phyloP scores from a whole-genome alignment of 2,797 vertebrate genomes.

The Telmatherina bonti region DNA sequence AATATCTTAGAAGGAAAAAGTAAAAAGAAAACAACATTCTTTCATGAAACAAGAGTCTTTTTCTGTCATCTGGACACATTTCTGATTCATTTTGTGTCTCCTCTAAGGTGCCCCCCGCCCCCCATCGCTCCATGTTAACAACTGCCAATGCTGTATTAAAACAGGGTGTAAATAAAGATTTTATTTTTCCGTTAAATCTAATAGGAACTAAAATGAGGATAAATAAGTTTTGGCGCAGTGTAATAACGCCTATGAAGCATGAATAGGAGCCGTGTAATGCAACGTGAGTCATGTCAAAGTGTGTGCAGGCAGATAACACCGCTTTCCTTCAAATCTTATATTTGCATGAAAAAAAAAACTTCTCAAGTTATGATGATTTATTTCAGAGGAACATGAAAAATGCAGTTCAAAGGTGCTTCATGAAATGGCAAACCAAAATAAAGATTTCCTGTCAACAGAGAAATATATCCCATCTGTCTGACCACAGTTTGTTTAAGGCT shows the following conservation, averaged over 20 bases:
- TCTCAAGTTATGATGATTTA: constrained; percentile 42
- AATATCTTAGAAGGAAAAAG: neutral
- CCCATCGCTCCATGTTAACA: neutral
- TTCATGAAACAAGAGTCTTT: constrained; percentile 1
- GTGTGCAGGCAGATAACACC: neutral
- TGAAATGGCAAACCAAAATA: constrained; percentile 44
- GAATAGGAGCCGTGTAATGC: neutral
- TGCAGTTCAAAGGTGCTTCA: constrained; percentile 57
- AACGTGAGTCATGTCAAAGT: neutral
- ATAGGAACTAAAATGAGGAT: neutral
- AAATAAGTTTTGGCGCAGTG: neutral
- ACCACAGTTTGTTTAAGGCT: constrained; percentile 59
- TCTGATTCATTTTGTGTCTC: neutral
- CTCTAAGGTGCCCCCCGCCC: neutral
- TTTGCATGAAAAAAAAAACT: constrained; percentile 33
- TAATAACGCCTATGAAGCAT: neutral
- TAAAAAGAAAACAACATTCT: neutral
- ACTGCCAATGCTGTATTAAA: neutral
- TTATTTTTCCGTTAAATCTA: neutral
- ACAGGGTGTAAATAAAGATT: neutral
- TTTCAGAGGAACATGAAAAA: constrained; percentile 39
- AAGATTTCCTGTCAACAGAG: constrained; percentile 44
- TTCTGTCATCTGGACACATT: neutral
- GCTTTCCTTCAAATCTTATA: neutral
- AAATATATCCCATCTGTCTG: constrained; percentile 67